Conservation (phyloP, 2,888 invertebrate species). For the Ennomos erosarius region DNA sequence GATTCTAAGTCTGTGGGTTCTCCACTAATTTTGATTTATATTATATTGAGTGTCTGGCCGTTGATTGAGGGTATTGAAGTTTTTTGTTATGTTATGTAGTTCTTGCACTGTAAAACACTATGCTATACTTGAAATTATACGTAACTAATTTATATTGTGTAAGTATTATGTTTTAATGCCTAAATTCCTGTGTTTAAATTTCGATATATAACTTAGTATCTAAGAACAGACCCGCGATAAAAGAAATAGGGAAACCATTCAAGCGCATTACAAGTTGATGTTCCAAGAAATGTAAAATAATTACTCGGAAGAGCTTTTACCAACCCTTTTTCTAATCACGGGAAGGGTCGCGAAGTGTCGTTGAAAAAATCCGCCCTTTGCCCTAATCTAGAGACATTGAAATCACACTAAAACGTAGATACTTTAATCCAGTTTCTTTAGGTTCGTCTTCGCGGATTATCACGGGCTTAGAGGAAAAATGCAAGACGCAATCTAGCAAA, state of each 20-base stretch:
- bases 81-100: too few species aligned
- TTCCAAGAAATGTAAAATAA: slow-evolving; percentile 76
- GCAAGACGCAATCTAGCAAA: slow-evolving; percentile 85
- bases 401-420: slow-evolving; percentile 82
- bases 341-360: slow-evolving; percentile 64
- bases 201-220: too few species aligned
- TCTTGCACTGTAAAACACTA: too few species aligned
- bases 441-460: slow-evolving; percentile 80
- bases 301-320: slow-evolving; percentile 74
- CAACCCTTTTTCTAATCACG: slow-evolving; percentile 78
- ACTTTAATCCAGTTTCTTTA: slow-evolving; percentile 71
- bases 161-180: too few species aligned
- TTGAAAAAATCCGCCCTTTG: slow-evolving; percentile 69
- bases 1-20: too few species aligned
- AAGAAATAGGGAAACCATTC: slow-evolving; percentile 54
- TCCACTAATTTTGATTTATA: too few species aligned
- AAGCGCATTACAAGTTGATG: slow-evolving; percentile 47
- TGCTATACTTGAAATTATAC: too few species aligned
- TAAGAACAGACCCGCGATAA: slow-evolving; percentile 38
- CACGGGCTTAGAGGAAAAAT: slow-evolving; percentile 79
- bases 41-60: too few species aligned
- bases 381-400: slow-evolving; percentile 75
- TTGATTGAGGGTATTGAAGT: too few species aligned
- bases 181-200: too few species aligned
- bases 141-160: too few species aligned